phyloP scores from a whole-genome alignment of 2,888 invertebrate genomes.

The Stenotaenia linearis region DNA sequence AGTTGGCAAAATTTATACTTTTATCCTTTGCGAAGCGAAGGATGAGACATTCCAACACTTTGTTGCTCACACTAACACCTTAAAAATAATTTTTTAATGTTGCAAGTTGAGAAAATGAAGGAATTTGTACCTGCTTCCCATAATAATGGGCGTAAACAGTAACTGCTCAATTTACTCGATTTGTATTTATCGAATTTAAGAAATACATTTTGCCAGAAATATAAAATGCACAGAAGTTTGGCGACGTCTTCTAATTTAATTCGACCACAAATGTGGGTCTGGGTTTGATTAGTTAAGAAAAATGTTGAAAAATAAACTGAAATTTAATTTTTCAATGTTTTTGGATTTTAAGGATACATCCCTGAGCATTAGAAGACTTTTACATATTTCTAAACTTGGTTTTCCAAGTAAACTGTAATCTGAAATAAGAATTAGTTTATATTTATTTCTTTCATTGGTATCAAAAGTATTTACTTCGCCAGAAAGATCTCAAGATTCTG shows the following conservation, averaged over 20 bases:
- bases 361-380: slow-evolving; percentile 62
- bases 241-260: slow-evolving; percentile 58
- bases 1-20: slow-evolving; percentile 57
- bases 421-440: background rate
- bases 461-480: slow-evolving; percentile 50
- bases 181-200: slow-evolving; percentile 52
- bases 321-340: background rate
- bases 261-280: slow-evolving; percentile 57
- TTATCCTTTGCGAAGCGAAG: slow-evolving; percentile 60
- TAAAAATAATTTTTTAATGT: background rate
- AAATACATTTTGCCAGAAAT: slow-evolving; percentile 61
- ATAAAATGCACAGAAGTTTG: slow-evolving; percentile 59
- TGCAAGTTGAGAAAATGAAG: background rate
- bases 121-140: slow-evolving; percentile 58
- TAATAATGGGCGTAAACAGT: slow-evolving; percentile 59
- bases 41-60: slow-evolving; percentile 66
- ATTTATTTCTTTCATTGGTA: background rate
- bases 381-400: slow-evolving; percentile 60
- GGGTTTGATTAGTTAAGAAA: background rate
- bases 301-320: background rate
- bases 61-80: slow-evolving; percentile 63
- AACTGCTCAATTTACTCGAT: slow-evolving; percentile 58
- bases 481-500: slow-evolving; percentile 56
- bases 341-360: slow-evolving; percentile 48
- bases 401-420: slow-evolving; percentile 53